Evolutionary conservation across 2,797 vertebrate genomes (phyloP).

Genomic region (Petrocephalus schoutedeni): DNA sequence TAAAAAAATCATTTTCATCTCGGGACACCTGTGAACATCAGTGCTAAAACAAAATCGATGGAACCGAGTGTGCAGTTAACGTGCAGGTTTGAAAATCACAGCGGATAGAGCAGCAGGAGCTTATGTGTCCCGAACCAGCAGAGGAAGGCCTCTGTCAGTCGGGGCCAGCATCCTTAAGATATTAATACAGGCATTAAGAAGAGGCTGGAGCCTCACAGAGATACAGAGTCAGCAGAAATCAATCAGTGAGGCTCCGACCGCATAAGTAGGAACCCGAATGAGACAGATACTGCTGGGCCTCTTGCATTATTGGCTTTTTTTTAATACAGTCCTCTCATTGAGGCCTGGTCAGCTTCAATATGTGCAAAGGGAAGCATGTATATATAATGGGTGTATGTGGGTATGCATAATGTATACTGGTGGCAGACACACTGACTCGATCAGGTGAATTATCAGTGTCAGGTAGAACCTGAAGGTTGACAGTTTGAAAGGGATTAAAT

Average conservation of each 20-base stretch:
- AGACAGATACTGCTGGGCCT: slow-evolving; percentile 27
- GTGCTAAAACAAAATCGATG: not conserved
- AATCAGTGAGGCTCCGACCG: slow-evolving; percentile 23
- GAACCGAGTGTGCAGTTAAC: not conserved
- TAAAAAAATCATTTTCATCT: not conserved
- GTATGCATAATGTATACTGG: slow-evolving; percentile 3
- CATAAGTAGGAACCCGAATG: slow-evolving; percentile 16
- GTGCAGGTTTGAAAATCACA: not conserved
- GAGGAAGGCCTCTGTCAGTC: not conserved
- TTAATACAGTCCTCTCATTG: slow-evolving; percentile 31
- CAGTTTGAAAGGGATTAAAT: slow-evolving; percentile 28
- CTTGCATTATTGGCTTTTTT: slow-evolving; percentile 26
- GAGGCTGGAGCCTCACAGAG: not conserved
- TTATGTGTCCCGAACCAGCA: not conserved
- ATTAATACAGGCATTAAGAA: slow-evolving; percentile 18
- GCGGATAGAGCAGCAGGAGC: not conserved
- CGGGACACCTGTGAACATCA: not conserved
- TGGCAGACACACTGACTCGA: not conserved
- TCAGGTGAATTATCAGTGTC: slow-evolving; percentile 43
- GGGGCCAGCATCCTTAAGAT: slow-evolving; percentile 19
- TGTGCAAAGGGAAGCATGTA: slow-evolving; percentile 16
- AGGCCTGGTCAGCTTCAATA: slow-evolving; percentile 38
- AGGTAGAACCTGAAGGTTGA: slow-evolving; percentile 38
- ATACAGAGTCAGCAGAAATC: slow-evolving; percentile 24
- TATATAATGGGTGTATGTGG: not conserved